phyloP scores from a whole-genome alignment of 2,888 invertebrate genomes.

The Geotrupes spiniger region DNA sequence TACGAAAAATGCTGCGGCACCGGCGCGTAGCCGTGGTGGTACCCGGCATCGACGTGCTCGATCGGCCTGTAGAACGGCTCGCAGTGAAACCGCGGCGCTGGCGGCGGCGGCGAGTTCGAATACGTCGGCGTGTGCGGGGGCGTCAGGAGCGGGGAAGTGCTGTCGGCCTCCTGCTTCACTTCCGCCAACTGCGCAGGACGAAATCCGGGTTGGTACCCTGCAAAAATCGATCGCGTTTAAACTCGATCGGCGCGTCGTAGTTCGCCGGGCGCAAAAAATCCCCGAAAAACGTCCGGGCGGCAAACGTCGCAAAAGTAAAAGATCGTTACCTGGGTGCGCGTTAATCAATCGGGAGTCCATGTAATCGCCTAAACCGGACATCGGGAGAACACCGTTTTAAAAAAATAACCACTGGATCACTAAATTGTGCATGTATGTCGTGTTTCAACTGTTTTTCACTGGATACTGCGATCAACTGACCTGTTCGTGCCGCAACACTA shows the following conservation, averaged over 20 bases:
- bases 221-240: slow-evolving; percentile 1
- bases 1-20: slow-evolving; percentile 48
- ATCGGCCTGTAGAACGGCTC: slow-evolving; percentile 20
- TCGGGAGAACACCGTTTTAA: slow-evolving; percentile 7
- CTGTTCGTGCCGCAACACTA: slow-evolving; percentile 22
- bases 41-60: slow-evolving; percentile 36
- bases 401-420: slow-evolving; percentile 13
- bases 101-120: slow-evolving; percentile 38
- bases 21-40: slow-evolving; percentile 46
- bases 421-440: slow-evolving; percentile 2
- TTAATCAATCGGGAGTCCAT: slow-evolving; percentile 26
- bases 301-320: slow-evolving; percentile 5
- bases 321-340: slow-evolving; percentile 24
- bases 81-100: slow-evolving; percentile 31
- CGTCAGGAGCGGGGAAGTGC: slow-evolving; percentile 58
- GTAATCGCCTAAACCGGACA: slow-evolving; percentile 27
- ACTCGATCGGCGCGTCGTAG: not conserved
- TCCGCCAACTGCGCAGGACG: slow-evolving; percentile 26
- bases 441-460: slow-evolving; percentile 21
- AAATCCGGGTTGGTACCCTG: slow-evolving; percentile 21
- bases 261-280: too few relatives aligned
- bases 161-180: slow-evolving; percentile 48
- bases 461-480: slow-evolving; percentile 18
- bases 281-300: not conserved
- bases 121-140: slow-evolving; percentile 74